Percentiles rank a stretch among this genome's conserved stretches.
Evolutionary conservation across 2,797 vertebrate genomes (phyloP).

Genomic region (Phoebastria nigripes): DNA sequence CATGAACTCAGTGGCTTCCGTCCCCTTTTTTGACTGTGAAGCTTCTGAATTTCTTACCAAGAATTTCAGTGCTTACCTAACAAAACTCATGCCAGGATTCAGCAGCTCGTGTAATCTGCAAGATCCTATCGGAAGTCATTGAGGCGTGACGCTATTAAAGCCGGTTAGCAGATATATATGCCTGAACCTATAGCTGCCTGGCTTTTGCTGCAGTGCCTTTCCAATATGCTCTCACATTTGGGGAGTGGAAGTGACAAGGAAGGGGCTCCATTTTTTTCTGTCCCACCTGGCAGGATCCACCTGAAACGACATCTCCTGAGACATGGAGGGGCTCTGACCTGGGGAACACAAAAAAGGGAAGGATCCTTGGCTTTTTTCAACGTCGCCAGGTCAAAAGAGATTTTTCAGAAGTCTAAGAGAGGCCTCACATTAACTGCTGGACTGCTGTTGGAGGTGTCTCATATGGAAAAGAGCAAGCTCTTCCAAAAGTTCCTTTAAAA

Average conservation of each 20-base stretch:
- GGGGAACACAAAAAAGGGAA: neutral
- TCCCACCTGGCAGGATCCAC: neutral
- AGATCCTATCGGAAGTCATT: neutral
- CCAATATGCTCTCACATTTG: neutral
- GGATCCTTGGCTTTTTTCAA: neutral
- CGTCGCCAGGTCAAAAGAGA: fast-evolving
- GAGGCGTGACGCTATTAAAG: neutral
- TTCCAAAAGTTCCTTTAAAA: neutral
- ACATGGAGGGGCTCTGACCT: neutral
- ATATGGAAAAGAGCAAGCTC: neutral
- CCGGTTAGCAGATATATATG: neutral
- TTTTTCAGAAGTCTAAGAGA: neutral
- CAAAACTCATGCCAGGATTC: neutral
- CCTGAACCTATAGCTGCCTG: neutral
- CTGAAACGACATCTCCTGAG: neutral
- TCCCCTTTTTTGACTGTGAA: neutral
- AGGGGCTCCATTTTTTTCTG: neutral
- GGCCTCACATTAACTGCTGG: neutral
- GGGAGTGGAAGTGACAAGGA: neutral
- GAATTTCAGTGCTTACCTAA: neutral
- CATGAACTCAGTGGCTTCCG: neutral
- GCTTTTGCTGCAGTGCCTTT: neutral
- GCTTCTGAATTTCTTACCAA: constrained; percentile 3
- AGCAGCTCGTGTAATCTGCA: neutral
- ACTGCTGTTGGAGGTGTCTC: neutral